These are phyloP conservation scores for Pelmatolapia mariae DNA, from an alignment of 2,113 vertebrate species.

Conservation along the genomic window DNA sequence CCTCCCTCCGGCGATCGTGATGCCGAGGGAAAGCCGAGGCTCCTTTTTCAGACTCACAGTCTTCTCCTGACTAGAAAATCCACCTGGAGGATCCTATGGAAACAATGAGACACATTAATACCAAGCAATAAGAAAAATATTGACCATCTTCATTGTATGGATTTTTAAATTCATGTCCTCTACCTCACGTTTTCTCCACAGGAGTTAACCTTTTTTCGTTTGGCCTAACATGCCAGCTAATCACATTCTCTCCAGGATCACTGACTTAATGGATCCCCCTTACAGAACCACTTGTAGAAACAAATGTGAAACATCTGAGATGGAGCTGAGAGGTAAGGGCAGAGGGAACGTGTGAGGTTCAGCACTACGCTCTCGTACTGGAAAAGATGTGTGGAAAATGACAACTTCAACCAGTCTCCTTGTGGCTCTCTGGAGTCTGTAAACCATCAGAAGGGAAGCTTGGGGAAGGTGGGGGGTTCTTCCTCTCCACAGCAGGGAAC, in stretches of 20 bases:
- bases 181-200: not conserved
- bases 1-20: constrained; percentile 88
- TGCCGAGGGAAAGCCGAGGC: constrained; percentile 84
- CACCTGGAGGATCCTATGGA: constrained; percentile 79
- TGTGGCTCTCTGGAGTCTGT: constrained; percentile 49
- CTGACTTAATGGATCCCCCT: constrained; percentile 39
- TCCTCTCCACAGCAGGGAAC: constrained; percentile 70
- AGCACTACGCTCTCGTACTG: constrained; percentile 61
- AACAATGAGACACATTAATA: not conserved
- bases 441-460: constrained; percentile 50
- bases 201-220: not conserved
- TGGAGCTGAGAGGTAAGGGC: constrained; percentile 40
- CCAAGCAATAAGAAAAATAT: not conserved
- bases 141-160: not conserved
- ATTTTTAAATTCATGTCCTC: not conserved
- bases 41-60: constrained; percentile 86
- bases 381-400: constrained; percentile 66
- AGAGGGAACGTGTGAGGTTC: constrained; percentile 56
- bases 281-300: constrained; percentile 57
- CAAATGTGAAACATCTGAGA: constrained; percentile 66
- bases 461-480: constrained; percentile 39
- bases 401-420: constrained; percentile 55
- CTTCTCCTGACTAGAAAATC: constrained; percentile 83
- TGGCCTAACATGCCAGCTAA: not conserved
- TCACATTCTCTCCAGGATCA: not conserved